Percentiles rank a stretch among this genome's conserved stretches.
phyloP scores from a whole-genome alignment of 2,113 vertebrate genomes.

The Petroica traversi region DNA sequence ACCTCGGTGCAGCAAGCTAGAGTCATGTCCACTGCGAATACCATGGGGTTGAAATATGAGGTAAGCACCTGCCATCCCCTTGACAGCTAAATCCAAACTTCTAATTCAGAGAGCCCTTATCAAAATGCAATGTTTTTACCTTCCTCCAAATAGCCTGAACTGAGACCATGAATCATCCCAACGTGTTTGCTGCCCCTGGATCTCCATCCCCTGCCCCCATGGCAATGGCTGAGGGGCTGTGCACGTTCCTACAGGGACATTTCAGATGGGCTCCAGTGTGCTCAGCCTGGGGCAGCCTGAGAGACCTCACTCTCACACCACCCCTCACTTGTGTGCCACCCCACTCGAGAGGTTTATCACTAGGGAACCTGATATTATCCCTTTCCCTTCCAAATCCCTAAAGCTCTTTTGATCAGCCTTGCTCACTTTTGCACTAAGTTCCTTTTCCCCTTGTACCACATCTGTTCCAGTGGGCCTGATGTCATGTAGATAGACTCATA shows the following conservation, averaged over 20 bases:
- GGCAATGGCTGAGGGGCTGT: neutral
- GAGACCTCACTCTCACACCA: neutral
- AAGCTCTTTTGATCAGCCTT: neutral
- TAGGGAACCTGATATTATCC: neutral
- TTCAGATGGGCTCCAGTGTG: neutral
- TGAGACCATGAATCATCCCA: neutral
- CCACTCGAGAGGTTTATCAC: neutral
- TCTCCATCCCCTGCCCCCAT: neutral
- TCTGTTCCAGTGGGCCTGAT: neutral
- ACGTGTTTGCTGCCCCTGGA: neutral
- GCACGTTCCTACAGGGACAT: accelerated
- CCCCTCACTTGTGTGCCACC: neutral
- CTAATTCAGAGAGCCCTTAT: neutral
- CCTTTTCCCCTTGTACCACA: neutral
- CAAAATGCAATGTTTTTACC: neutral
- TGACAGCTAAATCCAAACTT: neutral
- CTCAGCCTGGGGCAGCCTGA: neutral
- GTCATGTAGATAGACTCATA: neutral
- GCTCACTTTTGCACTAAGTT: neutral
- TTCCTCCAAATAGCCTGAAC: neutral
- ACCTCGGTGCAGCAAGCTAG: neutral
- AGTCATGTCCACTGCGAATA: neutral
- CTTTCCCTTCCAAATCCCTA: neutral
- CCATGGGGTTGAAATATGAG: neutral
- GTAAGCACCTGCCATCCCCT: neutral